Percentiles rank a stretch among this genome's conserved stretches.
These are phyloP conservation scores for Parotocinclus haroldoi DNA, from an alignment of 2,797 vertebrate species.

Conservation along the genomic window DNA sequence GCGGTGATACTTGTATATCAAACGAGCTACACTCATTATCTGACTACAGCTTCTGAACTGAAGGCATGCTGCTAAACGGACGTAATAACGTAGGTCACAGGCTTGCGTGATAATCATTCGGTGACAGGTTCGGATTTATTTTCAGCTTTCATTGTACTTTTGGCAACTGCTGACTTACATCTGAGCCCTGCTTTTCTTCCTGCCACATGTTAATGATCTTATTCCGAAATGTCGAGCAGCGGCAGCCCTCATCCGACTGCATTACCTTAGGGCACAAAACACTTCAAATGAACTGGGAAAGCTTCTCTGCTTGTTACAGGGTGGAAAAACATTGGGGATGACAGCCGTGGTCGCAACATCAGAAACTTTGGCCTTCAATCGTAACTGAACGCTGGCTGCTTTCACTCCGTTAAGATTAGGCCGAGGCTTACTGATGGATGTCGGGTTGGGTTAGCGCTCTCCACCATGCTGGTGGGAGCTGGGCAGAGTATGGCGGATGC, in stretches of 20 bases:
- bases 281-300: slow-evolving; percentile 49
- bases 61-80: no score
- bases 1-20: no score
- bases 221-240: slow-evolving; percentile 44
- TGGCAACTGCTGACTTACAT: slow-evolving; percentile 27
- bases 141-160: slow-evolving; percentile 2
- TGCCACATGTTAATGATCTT: slow-evolving; percentile 44
- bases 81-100: no score
- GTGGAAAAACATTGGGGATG: slow-evolving; percentile 45
- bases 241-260: slow-evolving; percentile 36
- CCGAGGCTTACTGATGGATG: slow-evolving; percentile 42
- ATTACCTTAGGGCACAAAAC: slow-evolving; percentile 48
- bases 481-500: slow-evolving; percentile 12
- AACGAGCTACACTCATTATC: no score
- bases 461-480: slow-evolving; percentile 31
- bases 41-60: no score
- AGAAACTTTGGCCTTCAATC: slow-evolving; percentile 43
- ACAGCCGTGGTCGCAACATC: slow-evolving; percentile 38
- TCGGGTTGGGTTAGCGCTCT: slow-evolving; percentile 28
- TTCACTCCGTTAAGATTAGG: slow-evolving; percentile 41
- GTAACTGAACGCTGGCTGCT: slow-evolving; percentile 32
- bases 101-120: no score
- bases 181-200: slow-evolving; percentile 25
- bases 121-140: no score
- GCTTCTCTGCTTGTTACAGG: slow-evolving; percentile 44